Evolutionary conservation across 23 tunicate genomes (phyloP).

Genomic region (Halocynthia aurantium): DNA sequence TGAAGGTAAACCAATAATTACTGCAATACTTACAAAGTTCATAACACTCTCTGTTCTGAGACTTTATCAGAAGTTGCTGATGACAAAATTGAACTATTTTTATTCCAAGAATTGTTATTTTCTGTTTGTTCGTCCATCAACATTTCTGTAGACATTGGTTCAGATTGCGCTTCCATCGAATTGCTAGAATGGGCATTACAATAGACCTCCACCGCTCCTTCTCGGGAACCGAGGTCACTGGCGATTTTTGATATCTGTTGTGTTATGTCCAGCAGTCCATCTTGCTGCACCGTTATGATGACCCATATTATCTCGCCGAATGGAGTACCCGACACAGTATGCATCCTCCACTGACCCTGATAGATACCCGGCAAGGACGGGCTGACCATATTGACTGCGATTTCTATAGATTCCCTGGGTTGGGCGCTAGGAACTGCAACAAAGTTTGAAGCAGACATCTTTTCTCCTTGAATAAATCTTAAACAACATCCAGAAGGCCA

Average conservation of each 20-base stretch:
- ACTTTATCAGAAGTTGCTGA: too few relatives aligned
- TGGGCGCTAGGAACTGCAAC: slow-evolving; percentile 38
- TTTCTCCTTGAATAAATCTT: slow-evolving; percentile 75
- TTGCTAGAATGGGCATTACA: too few relatives aligned
- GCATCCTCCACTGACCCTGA: slow-evolving; percentile 94
- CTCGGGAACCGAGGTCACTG: slow-evolving; percentile 6
- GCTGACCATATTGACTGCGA: slow-evolving; percentile 77
- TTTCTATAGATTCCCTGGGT: slow-evolving; percentile 46
- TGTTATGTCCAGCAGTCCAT: slow-evolving; percentile 68
- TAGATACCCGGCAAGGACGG: slow-evolving; percentile 60
- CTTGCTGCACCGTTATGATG: slow-evolving; percentile 70
- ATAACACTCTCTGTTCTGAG: too few relatives aligned
- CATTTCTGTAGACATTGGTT: too few relatives aligned
- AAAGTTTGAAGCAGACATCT: slow-evolving; percentile 68
- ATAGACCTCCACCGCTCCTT: too few relatives aligned
- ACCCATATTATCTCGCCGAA: slow-evolving; percentile 97
- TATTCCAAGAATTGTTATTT: too few relatives aligned
- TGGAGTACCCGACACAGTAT: slow-evolving; percentile 53
- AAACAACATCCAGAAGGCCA: slow-evolving; percentile 94
- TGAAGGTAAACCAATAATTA: too few relatives aligned
- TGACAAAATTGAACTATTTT: too few relatives aligned
- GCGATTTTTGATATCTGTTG: slow-evolving; percentile 65
- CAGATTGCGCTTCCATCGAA: too few relatives aligned
- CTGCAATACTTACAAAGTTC: too few relatives aligned
- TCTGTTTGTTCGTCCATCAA: too few relatives aligned